phyloP scores from a whole-genome alignment of 2,113 vertebrate species.

The Chrysemys picta region DNA sequence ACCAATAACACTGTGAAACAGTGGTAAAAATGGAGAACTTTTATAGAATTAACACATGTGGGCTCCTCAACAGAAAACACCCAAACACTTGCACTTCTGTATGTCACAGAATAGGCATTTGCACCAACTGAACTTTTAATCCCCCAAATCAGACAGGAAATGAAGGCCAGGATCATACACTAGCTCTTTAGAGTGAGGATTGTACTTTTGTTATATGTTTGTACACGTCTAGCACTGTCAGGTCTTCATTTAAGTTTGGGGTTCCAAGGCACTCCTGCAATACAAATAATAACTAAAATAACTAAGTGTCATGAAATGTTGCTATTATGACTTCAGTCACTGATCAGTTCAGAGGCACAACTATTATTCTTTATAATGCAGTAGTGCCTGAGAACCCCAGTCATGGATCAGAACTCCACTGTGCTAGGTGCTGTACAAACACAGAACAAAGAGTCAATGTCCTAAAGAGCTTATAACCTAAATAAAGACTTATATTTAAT shows the following conservation, averaged over 20 bases:
- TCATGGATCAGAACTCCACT: neutral
- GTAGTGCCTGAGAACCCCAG: neutral
- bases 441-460: neutral
- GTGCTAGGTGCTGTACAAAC: neutral
- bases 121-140: neutral
- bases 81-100: neutral
- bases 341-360: neutral
- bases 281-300: neutral
- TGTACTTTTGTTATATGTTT: neutral
- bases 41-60: neutral
- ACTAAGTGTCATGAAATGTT: neutral
- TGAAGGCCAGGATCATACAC: neutral
- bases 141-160: neutral
- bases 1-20: rapidly evolving
- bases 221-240: neutral
- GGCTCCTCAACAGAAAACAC: neutral
- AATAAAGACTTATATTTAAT: neutral
- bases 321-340: neutral
- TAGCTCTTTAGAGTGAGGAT: neutral
- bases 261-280: neutral
- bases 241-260: neutral
- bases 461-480: neutral
- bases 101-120: neutral
- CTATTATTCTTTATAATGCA: neutral
- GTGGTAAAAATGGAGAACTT: neutral